Conservation (phyloP, 2,888 invertebrate species). For the Habroteleia sp. region DNA sequence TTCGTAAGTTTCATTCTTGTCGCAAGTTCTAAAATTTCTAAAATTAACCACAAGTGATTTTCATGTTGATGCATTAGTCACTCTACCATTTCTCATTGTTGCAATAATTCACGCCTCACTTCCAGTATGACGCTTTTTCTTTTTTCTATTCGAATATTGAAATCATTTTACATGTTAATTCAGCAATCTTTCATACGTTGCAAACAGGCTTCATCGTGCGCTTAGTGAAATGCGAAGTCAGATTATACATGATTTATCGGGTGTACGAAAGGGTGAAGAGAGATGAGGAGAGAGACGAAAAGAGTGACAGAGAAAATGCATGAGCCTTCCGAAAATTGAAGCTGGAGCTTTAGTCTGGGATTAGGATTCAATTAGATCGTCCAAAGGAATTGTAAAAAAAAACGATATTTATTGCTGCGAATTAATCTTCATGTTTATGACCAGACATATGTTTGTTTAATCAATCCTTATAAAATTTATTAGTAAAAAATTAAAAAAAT, state of each 20-base stretch:
- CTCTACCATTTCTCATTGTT: constrained; percentile 23
- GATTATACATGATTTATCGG: constrained; percentile 73
- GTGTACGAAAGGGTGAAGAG: constrained; percentile 61
- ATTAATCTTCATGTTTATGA: no score
- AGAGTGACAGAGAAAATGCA: constrained; percentile 49
- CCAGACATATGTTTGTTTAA: no score
- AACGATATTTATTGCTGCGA: constrained; percentile 72
- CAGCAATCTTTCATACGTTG: constrained; percentile 58
- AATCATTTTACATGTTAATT: constrained; percentile 59
- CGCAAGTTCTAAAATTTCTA: constrained; percentile 17
- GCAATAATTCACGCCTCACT: constrained; percentile 32
- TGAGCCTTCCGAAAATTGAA: constrained; percentile 65
- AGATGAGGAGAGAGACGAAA: constrained; percentile 57
- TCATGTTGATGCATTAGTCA: constrained; percentile 22
- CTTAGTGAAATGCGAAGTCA: constrained; percentile 61
- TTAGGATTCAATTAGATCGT: constrained; percentile 77
- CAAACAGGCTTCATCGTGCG: constrained; percentile 62
- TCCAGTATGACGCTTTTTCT: constrained; percentile 9
- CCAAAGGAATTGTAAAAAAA: constrained; percentile 66
- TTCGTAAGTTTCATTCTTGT: constrained; percentile 16
- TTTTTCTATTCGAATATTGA: constrained; percentile 37
- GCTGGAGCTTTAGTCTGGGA: constrained; percentile 71
- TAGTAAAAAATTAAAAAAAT: no score
- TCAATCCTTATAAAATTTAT: no score
- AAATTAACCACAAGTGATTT: constrained; percentile 30